Evolutionary conservation across 2,888 invertebrate species (phyloP).

Genomic region (Rhorus exstirpatorius): DNA sequence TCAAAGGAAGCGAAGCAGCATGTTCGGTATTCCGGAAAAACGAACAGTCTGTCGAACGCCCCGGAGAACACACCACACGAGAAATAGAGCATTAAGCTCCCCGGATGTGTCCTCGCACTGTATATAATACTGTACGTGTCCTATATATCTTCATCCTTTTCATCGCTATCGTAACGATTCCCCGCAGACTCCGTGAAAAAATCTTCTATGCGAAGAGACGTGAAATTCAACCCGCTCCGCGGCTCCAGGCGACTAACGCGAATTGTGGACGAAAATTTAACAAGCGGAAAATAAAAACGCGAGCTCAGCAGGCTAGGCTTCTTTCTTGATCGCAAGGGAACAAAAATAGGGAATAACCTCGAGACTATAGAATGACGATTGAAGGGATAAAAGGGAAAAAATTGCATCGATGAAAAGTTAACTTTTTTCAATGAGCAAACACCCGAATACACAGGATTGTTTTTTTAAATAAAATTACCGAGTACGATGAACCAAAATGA

Average conservation of each 20-base stretch:
- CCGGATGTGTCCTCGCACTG: background rate
- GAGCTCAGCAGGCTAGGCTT: slow-evolving; percentile 2
- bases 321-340: background rate
- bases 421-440: too few relatives aligned
- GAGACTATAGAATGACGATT: slow-evolving; percentile 2
- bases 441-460: too few relatives aligned
- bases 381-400: too few relatives aligned
- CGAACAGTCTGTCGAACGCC: slow-evolving; percentile 40
- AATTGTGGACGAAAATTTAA: background rate
- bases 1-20: slow-evolving; percentile 49
- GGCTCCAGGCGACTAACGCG: background rate
- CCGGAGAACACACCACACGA: slow-evolving; percentile 29
- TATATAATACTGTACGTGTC: too few relatives aligned
- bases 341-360: background rate
- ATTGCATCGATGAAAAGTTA: too few relatives aligned
- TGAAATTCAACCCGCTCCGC: slow-evolving; percentile 21
- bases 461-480: too few relatives aligned
- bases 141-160: slow-evolving; percentile 33
- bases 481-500: too few relatives aligned
- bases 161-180: slow-evolving; percentile 41
- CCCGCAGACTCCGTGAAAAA: slow-evolving; percentile 52
- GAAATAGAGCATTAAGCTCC: slow-evolving; percentile 14
- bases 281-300: background rate
- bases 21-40: slow-evolving; percentile 69
- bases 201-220: slow-evolving; percentile 54